phyloP scores from a whole-genome alignment of 2,113 vertebrate genomes.

The Bos indicus region DNA sequence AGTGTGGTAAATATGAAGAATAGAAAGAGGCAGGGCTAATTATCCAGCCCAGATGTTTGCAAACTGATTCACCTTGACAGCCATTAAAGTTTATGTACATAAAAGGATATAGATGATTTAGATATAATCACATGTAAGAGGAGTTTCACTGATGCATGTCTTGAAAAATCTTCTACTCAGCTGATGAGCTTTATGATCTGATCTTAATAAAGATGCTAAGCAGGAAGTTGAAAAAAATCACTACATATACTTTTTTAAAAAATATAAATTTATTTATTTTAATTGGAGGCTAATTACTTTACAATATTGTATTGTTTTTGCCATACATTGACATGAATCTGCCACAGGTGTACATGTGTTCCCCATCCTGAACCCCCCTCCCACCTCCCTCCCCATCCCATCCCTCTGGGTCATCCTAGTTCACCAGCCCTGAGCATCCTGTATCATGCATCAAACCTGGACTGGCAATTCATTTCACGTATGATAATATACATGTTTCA shows the following conservation, averaged over 20 bases:
- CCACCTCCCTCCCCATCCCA: too few relatives aligned
- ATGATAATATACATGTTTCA: too few relatives aligned
- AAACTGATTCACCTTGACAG: background rate
- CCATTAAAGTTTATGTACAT: constrained; percentile 4
- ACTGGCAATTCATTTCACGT: too few relatives aligned
- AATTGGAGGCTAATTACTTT: too few relatives aligned
- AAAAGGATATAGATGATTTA: constrained; percentile 23
- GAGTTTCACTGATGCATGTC: background rate
- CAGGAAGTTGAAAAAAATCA: background rate
- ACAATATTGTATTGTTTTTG: too few relatives aligned
- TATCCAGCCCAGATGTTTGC: background rate
- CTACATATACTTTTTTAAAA: background rate
- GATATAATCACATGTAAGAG: background rate
- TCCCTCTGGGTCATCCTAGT: too few relatives aligned
- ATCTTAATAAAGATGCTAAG: background rate
- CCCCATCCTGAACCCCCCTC: too few relatives aligned
- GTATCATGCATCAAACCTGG: too few relatives aligned
- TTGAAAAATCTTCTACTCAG: background rate
- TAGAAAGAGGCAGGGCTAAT: background rate
- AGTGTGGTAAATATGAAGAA: background rate
- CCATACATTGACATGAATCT: too few relatives aligned
- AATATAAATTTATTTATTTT: too few relatives aligned
- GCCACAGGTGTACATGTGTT: too few relatives aligned
- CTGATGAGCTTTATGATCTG: background rate
- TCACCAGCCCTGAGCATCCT: too few relatives aligned